A percentile compares a stretch with the other conserved stretches of the same genome.
Evolutionary conservation across 1,140 invertebrate species (phyloP).

Genomic region (Sinonovacula constricta): DNA sequence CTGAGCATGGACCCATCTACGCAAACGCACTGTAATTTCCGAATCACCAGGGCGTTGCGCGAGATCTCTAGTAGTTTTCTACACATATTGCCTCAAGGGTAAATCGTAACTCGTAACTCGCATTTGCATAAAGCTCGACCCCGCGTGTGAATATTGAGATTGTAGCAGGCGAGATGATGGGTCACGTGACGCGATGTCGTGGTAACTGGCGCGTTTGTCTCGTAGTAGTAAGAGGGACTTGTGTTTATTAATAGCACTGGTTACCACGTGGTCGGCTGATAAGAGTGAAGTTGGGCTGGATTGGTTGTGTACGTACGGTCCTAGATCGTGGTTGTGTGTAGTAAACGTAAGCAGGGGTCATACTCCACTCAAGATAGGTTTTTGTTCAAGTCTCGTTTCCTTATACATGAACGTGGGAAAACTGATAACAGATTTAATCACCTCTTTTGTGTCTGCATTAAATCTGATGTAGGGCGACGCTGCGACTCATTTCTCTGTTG

Average conservation of each 20-base stretch:
- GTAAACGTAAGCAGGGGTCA: neutral
- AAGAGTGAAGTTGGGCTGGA: too few relatives aligned
- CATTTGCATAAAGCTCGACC: constrained; percentile 47
- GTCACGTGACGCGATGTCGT: constrained; percentile 40
- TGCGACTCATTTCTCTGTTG: too few relatives aligned
- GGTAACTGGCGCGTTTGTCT: constrained; percentile 44
- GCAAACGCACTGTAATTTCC: too few relatives aligned
- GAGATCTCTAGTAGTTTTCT: too few relatives aligned
- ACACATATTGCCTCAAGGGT: neutral
- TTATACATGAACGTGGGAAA: constrained; percentile 29
- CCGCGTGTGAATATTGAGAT: constrained; percentile 39
- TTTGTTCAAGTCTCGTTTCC: constrained; percentile 11
- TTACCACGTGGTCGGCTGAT: too few relatives aligned
- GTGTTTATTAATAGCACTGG: constrained; percentile 13
- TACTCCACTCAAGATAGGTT: neutral
- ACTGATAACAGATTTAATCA: constrained; percentile 19
- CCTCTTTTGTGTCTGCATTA: constrained; percentile 4
- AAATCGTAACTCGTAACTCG: neutral
- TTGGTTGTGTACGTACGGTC: too few relatives aligned
- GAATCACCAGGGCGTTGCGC: too few relatives aligned
- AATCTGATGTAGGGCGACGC: constrained; percentile 1
- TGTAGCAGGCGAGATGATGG: neutral
- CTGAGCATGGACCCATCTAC: too few relatives aligned
- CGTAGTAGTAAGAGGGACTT: too few relatives aligned
- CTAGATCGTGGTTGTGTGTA: too few relatives aligned